A percentile compares a stretch with the other conserved stretches of the same genome.
phyloP scores from a whole-genome alignment of 2,113 vertebrate species.

The Apus apus region DNA sequence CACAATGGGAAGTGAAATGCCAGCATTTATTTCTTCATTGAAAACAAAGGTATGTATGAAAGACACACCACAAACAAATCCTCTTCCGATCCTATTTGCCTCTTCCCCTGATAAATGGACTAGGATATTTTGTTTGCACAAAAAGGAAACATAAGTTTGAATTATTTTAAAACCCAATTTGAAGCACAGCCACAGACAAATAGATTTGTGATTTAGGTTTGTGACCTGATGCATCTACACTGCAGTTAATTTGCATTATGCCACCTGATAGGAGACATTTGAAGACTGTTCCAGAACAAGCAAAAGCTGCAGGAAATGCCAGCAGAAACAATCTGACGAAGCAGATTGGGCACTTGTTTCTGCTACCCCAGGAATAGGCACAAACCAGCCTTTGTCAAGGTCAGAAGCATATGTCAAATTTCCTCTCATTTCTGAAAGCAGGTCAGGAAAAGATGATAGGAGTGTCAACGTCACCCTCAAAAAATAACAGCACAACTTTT shows the following conservation, averaged over 20 bases:
- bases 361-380: background rate
- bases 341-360: background rate
- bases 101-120: background rate
- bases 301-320: background rate
- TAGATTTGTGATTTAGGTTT: background rate
- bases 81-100: background rate
- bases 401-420: background rate
- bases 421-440: background rate
- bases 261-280: background rate
- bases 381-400: background rate
- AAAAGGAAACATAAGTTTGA: background rate
- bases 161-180: background rate
- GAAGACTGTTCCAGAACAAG: background rate
- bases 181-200: background rate
- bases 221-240: background rate
- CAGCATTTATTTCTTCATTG: background rate
- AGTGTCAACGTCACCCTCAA: background rate
- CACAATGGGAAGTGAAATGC: background rate
- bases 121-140: background rate
- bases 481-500: background rate
- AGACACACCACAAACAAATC: background rate
- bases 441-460: background rate
- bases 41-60: background rate
- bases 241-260: background rate
- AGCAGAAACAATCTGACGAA: rapidly evolving